A percentile compares a stretch with the other conserved stretches of the same genome.
phyloP scores from a whole-genome alignment of 2,888 invertebrate species.

The Clostera curtula region DNA sequence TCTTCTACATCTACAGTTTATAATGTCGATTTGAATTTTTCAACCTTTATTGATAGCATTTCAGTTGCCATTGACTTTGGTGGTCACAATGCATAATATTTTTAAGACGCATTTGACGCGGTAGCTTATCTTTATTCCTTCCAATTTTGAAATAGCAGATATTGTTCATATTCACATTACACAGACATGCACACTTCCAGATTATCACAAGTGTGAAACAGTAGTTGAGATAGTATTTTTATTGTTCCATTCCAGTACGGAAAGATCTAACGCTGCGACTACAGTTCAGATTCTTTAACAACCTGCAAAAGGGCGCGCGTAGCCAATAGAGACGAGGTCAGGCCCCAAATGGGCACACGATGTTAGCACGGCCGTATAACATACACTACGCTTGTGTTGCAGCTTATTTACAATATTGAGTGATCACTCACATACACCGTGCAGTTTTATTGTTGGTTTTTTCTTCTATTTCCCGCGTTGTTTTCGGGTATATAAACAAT shows the following conservation, averaged over 20 bases:
- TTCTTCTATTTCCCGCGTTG: constrained; percentile 26
- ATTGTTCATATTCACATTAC: constrained; percentile 26
- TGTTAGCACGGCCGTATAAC: constrained; percentile 64
- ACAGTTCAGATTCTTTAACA: constrained; percentile 96
- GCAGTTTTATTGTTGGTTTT: constrained; percentile 46
- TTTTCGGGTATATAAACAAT: constrained; percentile 22
- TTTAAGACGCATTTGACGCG: no score
- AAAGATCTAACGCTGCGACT: constrained; percentile 96
- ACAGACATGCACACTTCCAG: constrained; percentile 14
- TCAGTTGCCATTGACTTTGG: no score
- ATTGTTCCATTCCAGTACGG: constrained; percentile 88
- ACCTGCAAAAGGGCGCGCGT: constrained; percentile 90
- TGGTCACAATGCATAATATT: no score
- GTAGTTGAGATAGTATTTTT: constrained; percentile 53
- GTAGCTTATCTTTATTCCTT: constrained; percentile 5
- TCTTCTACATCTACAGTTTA: no score
- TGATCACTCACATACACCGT: constrained; percentile 51
- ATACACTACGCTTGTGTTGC: constrained; percentile 62
- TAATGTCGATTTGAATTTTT: no score
- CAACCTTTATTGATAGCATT: no score
- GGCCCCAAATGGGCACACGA: constrained; percentile 40
- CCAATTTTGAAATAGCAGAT: constrained; percentile 1
- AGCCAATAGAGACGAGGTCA: constrained; percentile 81
- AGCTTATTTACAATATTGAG: constrained; percentile 47
- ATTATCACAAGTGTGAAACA: constrained; percentile 30